phyloP scores from a whole-genome alignment of 2,113 vertebrate species.

The Myocastor coypus region DNA sequence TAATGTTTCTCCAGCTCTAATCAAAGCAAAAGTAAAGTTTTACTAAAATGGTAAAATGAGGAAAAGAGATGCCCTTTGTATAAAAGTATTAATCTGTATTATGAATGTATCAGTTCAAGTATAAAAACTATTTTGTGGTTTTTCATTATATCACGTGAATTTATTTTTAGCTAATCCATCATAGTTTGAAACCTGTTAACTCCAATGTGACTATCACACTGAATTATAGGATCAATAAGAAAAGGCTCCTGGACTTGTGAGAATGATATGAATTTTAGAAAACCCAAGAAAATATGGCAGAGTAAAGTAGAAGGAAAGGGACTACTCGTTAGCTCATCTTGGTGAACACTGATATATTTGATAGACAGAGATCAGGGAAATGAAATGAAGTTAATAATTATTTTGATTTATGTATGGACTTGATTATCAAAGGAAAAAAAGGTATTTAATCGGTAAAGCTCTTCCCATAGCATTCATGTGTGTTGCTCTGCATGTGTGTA shows the following conservation, averaged over 20 bases:
- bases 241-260: background rate
- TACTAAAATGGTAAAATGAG: background rate
- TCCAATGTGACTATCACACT: background rate
- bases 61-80: background rate
- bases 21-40: background rate
- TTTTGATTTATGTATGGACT: background rate
- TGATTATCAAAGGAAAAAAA: conserved; percentile 22
- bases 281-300: background rate
- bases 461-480: background rate
- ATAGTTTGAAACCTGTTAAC: background rate
- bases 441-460: background rate
- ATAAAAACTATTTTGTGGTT: background rate
- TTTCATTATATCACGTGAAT: background rate
- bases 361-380: background rate
- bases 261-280: background rate
- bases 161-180: background rate
- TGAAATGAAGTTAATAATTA: conserved; percentile 11
- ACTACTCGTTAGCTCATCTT: background rate
- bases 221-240: background rate
- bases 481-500: too few species aligned
- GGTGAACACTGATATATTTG: background rate
- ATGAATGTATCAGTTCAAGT: background rate
- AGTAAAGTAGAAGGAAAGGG: background rate
- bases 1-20: background rate
- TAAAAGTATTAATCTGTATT: background rate